Evolutionary conservation across 2,888 invertebrate species (phyloP), one percentile per base, ranked within the genome.

Genomic region (Neocrepidodera transversa): DNA sequence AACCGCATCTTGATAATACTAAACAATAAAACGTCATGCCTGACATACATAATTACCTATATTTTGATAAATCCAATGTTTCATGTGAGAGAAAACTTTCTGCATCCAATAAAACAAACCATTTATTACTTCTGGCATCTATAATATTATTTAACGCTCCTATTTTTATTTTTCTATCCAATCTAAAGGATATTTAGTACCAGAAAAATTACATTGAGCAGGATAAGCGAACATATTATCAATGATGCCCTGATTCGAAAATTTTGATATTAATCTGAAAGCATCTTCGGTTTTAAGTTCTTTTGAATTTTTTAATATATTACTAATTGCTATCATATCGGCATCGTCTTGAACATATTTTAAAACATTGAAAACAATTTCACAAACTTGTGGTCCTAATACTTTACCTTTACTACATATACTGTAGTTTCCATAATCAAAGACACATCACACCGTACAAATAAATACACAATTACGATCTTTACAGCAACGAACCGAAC

Each of bases 181-280:
- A 2, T 83, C 74, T 35, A 95, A 77, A 0, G 95, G 93, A 79
- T 94, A 93, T 78, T 97, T 97, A 51, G 84, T 86, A 0, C 98
- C 98, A 72, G 92, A 93, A 76, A 96, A 98, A 79, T 98, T 98
- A 74, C 94, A 95, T 78, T 96, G 93, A 0, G 95, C 97, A 0
- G 97, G 92, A 77, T 90, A 94, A 0, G 86, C 92, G 71, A 97
- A 86, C 32, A 98, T 82, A 0, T 86, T 87, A 68, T 84, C 84
- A 6, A 48, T 62, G 17, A 60, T 50, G 3, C 50, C 61, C n/a
- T n/a, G 8, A 26, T 14, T 20, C 2, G 42, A 28, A 40, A 54
- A 10, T 38, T 38, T 48, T 4, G 64, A 58, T 35, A 70, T 48
- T 43, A 63, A 75, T 20, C 79, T 70, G 58, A 87, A 76, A 42